Conservation (phyloP, 2,113 vertebrate species). For the Chauna torquata region DNA sequence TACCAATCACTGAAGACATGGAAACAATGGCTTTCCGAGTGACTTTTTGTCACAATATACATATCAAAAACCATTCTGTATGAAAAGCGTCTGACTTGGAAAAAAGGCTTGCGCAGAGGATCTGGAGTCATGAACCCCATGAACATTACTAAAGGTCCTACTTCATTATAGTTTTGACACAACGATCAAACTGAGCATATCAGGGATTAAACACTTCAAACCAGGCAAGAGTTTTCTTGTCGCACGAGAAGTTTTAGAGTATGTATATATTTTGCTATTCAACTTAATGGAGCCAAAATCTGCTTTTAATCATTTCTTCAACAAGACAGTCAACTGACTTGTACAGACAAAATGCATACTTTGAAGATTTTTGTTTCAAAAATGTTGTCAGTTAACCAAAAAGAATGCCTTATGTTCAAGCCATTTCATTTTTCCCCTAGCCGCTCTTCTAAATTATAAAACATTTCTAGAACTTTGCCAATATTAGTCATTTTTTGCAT, state of each 20-base stretch:
- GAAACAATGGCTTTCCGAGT: neutral
- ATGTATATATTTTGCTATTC: neutral
- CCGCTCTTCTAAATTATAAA: neutral
- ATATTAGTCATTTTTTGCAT: neutral
- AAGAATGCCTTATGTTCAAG: neutral
- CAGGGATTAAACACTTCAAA: neutral
- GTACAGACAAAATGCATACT: accelerated
- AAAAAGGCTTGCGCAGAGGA: neutral
- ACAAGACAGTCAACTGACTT: neutral
- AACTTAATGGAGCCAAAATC: neutral
- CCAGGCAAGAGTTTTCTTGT: accelerated
- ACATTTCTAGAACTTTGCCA: neutral
- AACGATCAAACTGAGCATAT: accelerated
- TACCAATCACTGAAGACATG: neutral
- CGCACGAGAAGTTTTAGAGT: neutral
- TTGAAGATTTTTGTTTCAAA: neutral
- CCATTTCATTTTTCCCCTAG: neutral
- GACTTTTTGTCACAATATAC: neutral
- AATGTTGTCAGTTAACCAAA: neutral
- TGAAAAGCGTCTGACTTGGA: neutral
- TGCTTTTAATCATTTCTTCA: neutral
- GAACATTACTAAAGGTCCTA: neutral
- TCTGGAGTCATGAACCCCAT: neutral
- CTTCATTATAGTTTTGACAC: neutral
- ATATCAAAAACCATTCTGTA: neutral